Base-by-base conservation (phyloP, 2,888 invertebrate species). In the Chouioia cunea region DNA sequence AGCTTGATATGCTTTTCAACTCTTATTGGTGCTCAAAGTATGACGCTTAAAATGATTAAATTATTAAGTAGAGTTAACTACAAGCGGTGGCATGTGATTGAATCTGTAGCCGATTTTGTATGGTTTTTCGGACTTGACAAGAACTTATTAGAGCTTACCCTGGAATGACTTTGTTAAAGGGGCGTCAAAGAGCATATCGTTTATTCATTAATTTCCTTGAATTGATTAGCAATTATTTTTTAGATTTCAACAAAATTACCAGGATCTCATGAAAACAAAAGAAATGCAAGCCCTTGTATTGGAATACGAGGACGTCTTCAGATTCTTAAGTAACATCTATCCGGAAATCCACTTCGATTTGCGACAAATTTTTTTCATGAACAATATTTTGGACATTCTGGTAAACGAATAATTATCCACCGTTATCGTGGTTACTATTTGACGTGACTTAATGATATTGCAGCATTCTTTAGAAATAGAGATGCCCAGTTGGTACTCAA, bases 401-500 rank as follows among this genome's bases (percentile, higher is more conserved):
- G 63, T 52, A 36, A 63, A 36, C 14, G 14, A 50, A n/a, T 15
- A 50, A 50, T n/a, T n/a, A n/a, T n/a, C n/a, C n/a, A n/a, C n/a
- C n/a, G n/a, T n/a, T n/a, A n/a, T n/a, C n/a, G n/a, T n/a, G n/a
- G n/a, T n/a, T n/a, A n/a, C n/a, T n/a, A n/a, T n/a, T n/a, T n/a
- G n/a, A n/a, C n/a, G n/a, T n/a, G n/a, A n/a, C n/a, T n/a, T n/a
- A n/a, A n/a, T n/a, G n/a, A n/a, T n/a, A n/a, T n/a, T n/a, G n/a
- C n/a, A n/a, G n/a, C n/a, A n/a, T n/a, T n/a, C n/a, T n/a, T n/a
- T n/a, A 27, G 27, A 6, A 27, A 27, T 27, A 27, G 27, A 27
- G 27, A 27, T 53, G 16, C 73, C 73, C 2, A 15, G 46, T 0
- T 73, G 73, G 73, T 68, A 62, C 20, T 52, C 64, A 15, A 23